Base-by-base conservation (phyloP, 1,140 invertebrate species). In the Aphaenogaster rudis region DNA sequence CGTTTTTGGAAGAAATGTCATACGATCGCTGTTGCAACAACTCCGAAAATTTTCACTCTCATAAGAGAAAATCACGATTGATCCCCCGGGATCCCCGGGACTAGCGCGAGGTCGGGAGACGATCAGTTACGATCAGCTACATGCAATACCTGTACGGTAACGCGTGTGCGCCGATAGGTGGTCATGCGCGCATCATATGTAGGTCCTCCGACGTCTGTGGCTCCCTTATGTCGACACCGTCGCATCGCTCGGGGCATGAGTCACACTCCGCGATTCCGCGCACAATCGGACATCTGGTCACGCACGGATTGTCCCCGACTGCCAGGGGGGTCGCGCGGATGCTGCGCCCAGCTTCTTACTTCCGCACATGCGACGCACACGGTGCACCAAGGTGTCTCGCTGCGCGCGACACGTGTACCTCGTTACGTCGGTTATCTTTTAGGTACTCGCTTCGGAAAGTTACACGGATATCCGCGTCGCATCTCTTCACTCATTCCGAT, bases 231-330 rank as follows among this genome's bases (percentile, higher is more conserved):
- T 77, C 50, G 33, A 54, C 52, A 39, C 69, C 48, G 42, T 79
- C 59, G 42, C 8, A 28, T 79, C 59, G 42, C 8, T 64, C 48
- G 77, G 48, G 33, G 79, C 88, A 91, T 94, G 93, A 94, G 88
- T 94, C 93, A 94, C 84, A 94, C 85, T 90, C 90, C 76, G 28
- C 89, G 69, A 93, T 91, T 91, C 89, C 77, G 80, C 86, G 88
- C 88, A 88, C 93, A 87, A 91, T 88, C 86, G 91, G 90, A 91
- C 93, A 94, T 94, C 93, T 93, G 93, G 93, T 91, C 89, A 81
- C 64, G 85, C 90, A 81, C 88, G 64, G 78, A 89, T 90, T 88
- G 86, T 88, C 76, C 88, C 77, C 63, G n/a, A 54, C 59, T 91
- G 66, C 74, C 15, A 54, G 71, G 52, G 72, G 42, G 66, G n/a